Conservation (phyloP, 1,140 invertebrate species). For the Octopus bimaculoides region DNA sequence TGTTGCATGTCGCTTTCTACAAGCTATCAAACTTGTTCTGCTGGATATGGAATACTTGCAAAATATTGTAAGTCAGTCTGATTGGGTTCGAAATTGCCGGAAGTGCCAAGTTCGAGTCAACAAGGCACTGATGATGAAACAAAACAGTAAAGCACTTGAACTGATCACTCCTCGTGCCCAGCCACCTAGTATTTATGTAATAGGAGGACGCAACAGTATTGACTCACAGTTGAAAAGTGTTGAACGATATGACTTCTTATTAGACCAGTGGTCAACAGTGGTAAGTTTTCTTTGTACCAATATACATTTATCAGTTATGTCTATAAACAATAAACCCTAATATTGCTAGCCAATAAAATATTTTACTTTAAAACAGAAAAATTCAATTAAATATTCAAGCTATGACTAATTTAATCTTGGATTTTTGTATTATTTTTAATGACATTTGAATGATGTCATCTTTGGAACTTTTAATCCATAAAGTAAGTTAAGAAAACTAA, state of each 20-base stretch:
- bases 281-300: constrained; percentile 27
- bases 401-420: no score
- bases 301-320: no score
- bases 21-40: constrained; percentile 45
- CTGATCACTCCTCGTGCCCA: constrained; percentile 43
- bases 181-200: constrained; percentile 60
- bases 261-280: constrained; percentile 49
- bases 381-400: no score
- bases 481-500: no score
- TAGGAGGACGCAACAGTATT: constrained; percentile 52
- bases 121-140: constrained; percentile 44
- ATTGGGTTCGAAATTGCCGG: constrained; percentile 49
- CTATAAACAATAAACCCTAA: no score
- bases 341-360: no score
- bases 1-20: constrained; percentile 41
- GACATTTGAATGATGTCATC: no score
- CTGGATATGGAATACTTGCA: constrained; percentile 47
- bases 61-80: constrained; percentile 47
- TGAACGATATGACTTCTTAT: constrained; percentile 51
- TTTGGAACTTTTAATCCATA: no score
- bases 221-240: constrained; percentile 51
- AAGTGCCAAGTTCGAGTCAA: constrained; percentile 54
- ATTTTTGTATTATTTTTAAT: no score
- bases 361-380: no score
- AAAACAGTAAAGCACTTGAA: constrained; percentile 39